Base-by-base conservation (phyloP, 2,888 invertebrate species). In the Eilema sororculum region DNA sequence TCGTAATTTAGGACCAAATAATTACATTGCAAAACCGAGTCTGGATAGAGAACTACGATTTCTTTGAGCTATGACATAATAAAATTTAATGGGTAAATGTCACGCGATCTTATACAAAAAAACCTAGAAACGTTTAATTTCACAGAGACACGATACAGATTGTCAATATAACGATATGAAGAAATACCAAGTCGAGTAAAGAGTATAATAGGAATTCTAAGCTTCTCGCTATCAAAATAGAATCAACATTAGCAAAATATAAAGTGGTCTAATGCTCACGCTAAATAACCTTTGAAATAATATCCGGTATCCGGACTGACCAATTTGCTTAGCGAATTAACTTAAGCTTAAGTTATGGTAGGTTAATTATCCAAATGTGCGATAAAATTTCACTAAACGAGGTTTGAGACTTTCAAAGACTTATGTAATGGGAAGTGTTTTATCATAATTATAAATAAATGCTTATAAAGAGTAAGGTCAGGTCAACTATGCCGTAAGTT, bases 31-130 rank as follows among this genome's bases (percentile, higher is more conserved):
- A 68, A 70, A 73, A 41, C 66, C 12, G 25, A 66, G 68, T 66
- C 65, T 61, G 69, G 69, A 79, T 77, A 74, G n/a, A n/a, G n/a
- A 74, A 76, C 77, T 69, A 67, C 56, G 37, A 73, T 71, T 76
- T 73, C 57, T 79, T 79, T 77, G 64, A 77, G 66, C 70, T 74
- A 77, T 72, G 60, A 74, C 72, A 70, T 74, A 77, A 78, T 74
- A 52, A 65, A 78, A 77, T 71, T 52, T 52, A 52, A 52, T 52
- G 73, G 67, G 71, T 73, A 77, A 77, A 79, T 76, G 76, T 67
- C 79, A 79, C 73, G 77, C 74, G 33, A 78, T 67, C 65, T 16
- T 13, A 22, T 28, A 67, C 30, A 68, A 70, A 63, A 65, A 68
- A 63, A 68, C 62, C 63, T 59, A 73, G 70, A 65, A 68, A 71